Conservation (phyloP, 2,797 vertebrate genomes). For the Poeciliopsis turneri region DNA sequence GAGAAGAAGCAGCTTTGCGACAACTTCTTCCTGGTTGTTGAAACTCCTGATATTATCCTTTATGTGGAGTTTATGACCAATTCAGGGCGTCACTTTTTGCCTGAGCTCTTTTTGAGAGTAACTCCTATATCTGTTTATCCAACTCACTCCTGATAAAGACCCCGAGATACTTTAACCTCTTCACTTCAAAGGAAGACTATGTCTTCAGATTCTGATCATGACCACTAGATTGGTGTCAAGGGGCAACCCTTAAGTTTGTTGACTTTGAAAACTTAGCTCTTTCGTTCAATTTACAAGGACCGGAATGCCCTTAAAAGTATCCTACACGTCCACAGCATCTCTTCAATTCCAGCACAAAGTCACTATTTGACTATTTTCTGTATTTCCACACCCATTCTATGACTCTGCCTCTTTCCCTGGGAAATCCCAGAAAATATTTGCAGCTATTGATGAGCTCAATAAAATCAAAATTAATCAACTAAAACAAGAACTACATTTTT, state of each 20-base stretch:
- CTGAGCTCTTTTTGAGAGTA: not conserved
- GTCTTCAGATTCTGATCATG: not conserved
- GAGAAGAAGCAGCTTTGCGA: not conserved
- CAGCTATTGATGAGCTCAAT: not conserved
- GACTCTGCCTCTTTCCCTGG: too few species aligned
- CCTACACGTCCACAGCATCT: not conserved
- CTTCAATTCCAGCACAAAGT: not conserved
- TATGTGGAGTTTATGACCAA: not conserved
- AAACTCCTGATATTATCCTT: not conserved
- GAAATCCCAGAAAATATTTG: not conserved
- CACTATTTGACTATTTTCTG: not conserved
- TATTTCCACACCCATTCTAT: not conserved
- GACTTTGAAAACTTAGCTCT: too few species aligned
- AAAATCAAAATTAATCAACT: not conserved
- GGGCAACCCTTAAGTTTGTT: not conserved
- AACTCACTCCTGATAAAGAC: not conserved
- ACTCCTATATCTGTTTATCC: not conserved
- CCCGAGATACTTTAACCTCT: not conserved
- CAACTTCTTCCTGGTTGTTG: not conserved
- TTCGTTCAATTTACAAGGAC: too few species aligned
- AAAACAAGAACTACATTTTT: not conserved
- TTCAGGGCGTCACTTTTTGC: not conserved
- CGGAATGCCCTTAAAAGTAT: too few species aligned
- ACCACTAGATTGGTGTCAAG: not conserved
- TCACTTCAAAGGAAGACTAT: not conserved